phyloP scores from a whole-genome alignment of 2,888 invertebrate species.

The Sycophila texana region DNA sequence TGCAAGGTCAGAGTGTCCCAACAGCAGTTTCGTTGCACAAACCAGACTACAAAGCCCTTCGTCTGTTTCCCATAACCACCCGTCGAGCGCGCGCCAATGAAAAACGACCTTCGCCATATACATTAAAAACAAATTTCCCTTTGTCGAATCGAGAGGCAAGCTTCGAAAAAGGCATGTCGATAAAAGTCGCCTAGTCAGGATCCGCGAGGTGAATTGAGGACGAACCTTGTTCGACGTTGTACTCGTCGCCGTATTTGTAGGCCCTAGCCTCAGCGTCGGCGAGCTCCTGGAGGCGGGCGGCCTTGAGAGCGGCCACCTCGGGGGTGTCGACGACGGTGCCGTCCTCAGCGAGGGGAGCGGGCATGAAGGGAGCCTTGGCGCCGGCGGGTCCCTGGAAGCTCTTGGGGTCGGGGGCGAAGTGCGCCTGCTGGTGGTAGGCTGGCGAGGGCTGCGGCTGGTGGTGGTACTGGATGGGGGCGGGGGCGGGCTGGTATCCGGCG shows the following conservation, averaged over 20 bases:
- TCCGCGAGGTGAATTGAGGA: background rate
- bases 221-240: constrained; percentile 64
- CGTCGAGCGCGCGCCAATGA: too few relatives aligned
- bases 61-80: too few relatives aligned
- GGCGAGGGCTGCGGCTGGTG: constrained; percentile 49
- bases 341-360: constrained; percentile 73
- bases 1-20: constrained; percentile 15
- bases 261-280: constrained; percentile 74
- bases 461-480: constrained; percentile 53
- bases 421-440: constrained; percentile 57
- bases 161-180: too few relatives aligned
- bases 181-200: too few relatives aligned
- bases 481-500: constrained; percentile 51
- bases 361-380: constrained; percentile 67
- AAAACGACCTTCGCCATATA: too few relatives aligned
- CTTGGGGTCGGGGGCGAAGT: constrained; percentile 60
- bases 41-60: too few relatives aligned
- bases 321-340: constrained; percentile 73
- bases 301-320: constrained; percentile 73
- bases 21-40: too few relatives aligned
- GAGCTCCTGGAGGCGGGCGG: constrained; percentile 70
- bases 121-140: too few relatives aligned
- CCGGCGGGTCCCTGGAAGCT: constrained; percentile 55
- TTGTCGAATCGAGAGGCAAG: too few relatives aligned
- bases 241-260: constrained; percentile 68